Evolutionary conservation across 2,797 vertebrate species (phyloP), one percentile per base, ranked within the genome.

Genomic region (Danio aesculapii): DNA sequence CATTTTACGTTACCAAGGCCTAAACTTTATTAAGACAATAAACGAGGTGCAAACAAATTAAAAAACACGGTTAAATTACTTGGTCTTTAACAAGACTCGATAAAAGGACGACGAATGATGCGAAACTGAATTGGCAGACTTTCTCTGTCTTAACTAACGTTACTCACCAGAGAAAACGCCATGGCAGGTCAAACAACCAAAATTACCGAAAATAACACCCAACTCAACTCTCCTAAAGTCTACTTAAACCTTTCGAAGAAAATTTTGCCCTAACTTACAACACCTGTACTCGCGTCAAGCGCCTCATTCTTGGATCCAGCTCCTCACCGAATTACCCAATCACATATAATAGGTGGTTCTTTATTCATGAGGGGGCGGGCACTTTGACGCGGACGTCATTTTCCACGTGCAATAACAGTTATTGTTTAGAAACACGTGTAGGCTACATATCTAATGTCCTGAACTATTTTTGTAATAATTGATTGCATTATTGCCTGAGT

Each of bases 81-180:
- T 2, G n/a, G 46, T 14, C 2, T 53, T 49, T 49, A 8, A 49
- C 47, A 8, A 46, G 2, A 16, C 9, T 13, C 0, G 13, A 0
- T n/a, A 47, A 12, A 17, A 13, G 6, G 11, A 10, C 10, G 7
- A 49, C 0, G 1, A 16, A 78, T 49, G 0, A 78, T 1, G 13
- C 0, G 44, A 19, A 43, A 0, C 6, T 11, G 0, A 41, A 61
- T 1, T 7, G 44, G 11, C 43, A 62, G 0, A 6, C 6, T 11
- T 64, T 75, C 8, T 59, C 9, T 11, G 2, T 50, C 39, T 4
- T 0, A 77, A 68, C 7, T 62, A 69, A 1, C 30, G 61, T 61
- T 57, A 93, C 94, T 95, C 88, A 95, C 94, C 94, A 94, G 77
- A 81, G 94, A 94, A 93, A 95, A 95, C 62, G 94, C 94, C 94